phyloP scores from a whole-genome alignment of 2,888 invertebrate species.

The Andrena trimmerana region DNA sequence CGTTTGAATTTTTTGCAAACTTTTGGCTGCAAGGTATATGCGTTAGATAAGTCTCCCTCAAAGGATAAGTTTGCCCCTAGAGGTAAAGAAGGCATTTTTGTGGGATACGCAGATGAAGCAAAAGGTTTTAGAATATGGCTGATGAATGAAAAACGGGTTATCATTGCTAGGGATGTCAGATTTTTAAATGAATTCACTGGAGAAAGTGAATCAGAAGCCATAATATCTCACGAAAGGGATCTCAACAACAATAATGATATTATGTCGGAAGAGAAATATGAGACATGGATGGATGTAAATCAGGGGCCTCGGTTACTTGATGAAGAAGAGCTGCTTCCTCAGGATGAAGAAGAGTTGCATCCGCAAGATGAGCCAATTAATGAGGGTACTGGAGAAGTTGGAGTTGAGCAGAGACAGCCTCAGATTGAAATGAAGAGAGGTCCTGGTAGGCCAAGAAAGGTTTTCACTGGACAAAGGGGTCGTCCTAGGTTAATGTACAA shows the following conservation, averaged over 20 bases:
- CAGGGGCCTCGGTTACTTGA: neutral
- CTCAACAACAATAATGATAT: neutral
- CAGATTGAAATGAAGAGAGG: neutral
- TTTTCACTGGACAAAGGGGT: neutral
- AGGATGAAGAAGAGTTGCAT: neutral
- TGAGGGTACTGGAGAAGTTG: neutral
- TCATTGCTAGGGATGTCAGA: neutral
- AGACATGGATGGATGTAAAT: neutral
- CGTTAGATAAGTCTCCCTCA: neutral
- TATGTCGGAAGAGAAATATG: neutral
- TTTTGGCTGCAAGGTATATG: neutral
- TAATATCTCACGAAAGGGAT: neutral
- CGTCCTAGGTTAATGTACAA: neutral
- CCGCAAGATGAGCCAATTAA: neutral
- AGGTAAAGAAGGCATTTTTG: neutral
- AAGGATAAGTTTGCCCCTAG: neutral
- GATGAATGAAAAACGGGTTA: neutral
- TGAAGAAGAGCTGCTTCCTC: neutral
- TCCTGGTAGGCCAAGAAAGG: neutral
- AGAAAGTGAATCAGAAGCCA: neutral
- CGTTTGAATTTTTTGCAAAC: neutral
- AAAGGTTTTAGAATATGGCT: slow-evolving; percentile 5
- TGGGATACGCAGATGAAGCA: neutral
- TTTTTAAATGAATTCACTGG: slow-evolving; percentile 1
- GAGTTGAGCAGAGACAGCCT: neutral